Evolutionary conservation across 1,140 invertebrate genomes (phyloP).

Genomic region (Temnothorax nylanderi): DNA sequence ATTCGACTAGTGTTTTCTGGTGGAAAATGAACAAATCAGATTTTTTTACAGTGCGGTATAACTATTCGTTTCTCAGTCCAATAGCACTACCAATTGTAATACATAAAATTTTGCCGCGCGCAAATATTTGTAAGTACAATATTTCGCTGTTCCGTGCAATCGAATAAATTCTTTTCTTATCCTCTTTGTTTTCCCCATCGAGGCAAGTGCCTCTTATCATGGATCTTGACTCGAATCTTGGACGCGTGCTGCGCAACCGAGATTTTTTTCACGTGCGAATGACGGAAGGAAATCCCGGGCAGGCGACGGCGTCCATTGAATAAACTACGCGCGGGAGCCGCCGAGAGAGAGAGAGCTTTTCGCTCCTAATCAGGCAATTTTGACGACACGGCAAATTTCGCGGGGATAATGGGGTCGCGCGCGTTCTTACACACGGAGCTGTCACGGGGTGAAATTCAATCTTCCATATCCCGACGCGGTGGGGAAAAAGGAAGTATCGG

Average conservation of each 20-base stretch:
- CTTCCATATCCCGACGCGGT: not conserved
- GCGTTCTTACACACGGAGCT: not conserved
- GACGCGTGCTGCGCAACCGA: not conserved
- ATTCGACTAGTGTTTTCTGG: no score
- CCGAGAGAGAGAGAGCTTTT: not conserved
- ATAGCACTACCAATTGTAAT: not conserved
- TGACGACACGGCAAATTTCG: not conserved
- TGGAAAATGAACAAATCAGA: no score
- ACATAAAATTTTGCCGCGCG: not conserved
- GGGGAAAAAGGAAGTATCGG: not conserved
- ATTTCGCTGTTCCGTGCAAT: not conserved
- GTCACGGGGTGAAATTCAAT: not conserved
- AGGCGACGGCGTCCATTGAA: not conserved
- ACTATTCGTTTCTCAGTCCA: not conserved
- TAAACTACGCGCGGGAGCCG: not conserved
- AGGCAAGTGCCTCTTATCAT: not conserved
- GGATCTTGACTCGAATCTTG: not conserved
- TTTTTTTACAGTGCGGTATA: no score
- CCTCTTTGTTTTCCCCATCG: not conserved
- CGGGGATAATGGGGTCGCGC: not conserved
- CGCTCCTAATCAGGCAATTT: conserved; percentile 32
- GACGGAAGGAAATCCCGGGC: not conserved
- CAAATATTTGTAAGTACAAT: not conserved
- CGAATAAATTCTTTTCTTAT: not conserved
- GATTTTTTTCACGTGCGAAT: not conserved